These are phyloP conservation scores for Agriopis leucophaearia DNA, from an alignment of 2,888 invertebrate species.

Conservation along the genomic window DNA sequence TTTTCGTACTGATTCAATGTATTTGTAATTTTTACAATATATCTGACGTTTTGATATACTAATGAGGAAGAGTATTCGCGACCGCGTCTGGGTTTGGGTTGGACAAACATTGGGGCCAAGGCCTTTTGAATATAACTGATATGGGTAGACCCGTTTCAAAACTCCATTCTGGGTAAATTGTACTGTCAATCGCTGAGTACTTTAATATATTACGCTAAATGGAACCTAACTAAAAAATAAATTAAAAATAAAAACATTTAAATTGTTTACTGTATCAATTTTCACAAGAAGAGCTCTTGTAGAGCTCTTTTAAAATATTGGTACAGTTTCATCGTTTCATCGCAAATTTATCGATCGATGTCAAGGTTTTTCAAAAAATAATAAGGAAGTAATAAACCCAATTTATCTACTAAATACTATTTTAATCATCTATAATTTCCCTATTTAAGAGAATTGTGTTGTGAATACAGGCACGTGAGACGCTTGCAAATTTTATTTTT, in stretches of 20 bases:
- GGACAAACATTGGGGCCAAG: conserved; percentile 30
- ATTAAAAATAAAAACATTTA: too few species aligned
- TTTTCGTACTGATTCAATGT: neutral
- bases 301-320: too few species aligned
- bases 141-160: conserved; percentile 28
- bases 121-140: conserved; percentile 24
- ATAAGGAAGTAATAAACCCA: neutral
- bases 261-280: neutral
- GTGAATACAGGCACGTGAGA: too few species aligned
- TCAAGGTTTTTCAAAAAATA: neutral
- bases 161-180: conserved; percentile 18
- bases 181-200: conserved; percentile 3
- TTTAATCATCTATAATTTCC: neutral
- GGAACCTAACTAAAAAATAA: too few species aligned
- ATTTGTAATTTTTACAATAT: neutral
- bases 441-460: too few species aligned
- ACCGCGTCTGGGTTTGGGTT: conserved; percentile 22
- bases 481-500: too few species aligned
- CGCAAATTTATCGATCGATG: neutral
- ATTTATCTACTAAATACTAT: neutral
- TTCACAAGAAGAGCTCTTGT: neutral
- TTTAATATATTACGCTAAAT: neutral
- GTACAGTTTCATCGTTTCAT: too few species aligned
- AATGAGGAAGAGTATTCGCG: conserved; percentile 41
- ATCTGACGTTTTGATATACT: conserved; percentile 10